Evolutionary conservation across 2,797 vertebrate genomes (phyloP), one percentile per base, ranked within the genome.

Genomic region (Trachops cirrhosus): DNA sequence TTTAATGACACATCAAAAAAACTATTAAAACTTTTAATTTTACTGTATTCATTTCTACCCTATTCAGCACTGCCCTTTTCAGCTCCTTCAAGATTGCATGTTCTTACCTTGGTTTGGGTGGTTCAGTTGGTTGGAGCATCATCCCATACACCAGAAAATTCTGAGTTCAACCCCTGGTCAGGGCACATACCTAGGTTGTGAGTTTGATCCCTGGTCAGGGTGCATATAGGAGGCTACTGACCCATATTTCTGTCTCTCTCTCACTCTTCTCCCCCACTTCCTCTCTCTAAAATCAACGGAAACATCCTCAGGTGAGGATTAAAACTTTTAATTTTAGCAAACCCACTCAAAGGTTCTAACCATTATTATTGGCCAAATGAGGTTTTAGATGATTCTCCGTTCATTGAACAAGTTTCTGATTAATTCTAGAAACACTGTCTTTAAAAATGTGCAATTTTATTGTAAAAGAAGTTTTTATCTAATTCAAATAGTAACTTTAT

Each of bases 401-500:
- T 22, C 89, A 95, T 71, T 84, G 57, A 84, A 86, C 32, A 96
- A n/a, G 12, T 26, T 83, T 91, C 62, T 84, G 48, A 64, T 52
- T 75, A 91, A 92, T 74, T 91, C 34, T 70, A 79, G 24, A 95
- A 83, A 83, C 52, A 93, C 22, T 87, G 15, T 88, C 41, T 80
- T 74, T 93, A 5, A 62, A 91, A 92, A 86, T 59, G 29, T 86
- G 6, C 24, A 68, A 48, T 91, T 39, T 79, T 95, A 62, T 80
- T 95, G 7, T 84, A 24, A 87, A 95, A 95, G 48, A 34, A 52
- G 19, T 92, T 37, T n/a, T 59, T 90, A 82, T 82, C n/a, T 90
- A 84, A 70, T 88, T 92, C 37, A 93, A 96, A 90, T 80, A 93
- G 90, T 84, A 86, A 95, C 10, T 86, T 91, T 86, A 78, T 89